Conservation (phyloP, 2,113 vertebrate species). For the Erythrolamprus reginae region DNA sequence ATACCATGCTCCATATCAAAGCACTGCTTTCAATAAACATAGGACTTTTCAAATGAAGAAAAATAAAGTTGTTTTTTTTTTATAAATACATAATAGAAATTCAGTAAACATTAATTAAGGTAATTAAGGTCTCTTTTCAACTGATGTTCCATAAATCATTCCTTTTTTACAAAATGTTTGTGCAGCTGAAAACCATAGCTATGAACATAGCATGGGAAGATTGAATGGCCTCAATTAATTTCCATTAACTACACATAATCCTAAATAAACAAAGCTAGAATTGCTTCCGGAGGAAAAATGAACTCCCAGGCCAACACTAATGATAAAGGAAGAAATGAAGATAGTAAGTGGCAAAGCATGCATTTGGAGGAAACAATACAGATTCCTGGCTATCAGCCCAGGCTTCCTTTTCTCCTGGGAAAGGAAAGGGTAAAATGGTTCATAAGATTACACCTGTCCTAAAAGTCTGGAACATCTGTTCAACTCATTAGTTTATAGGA, state of each 20-base stretch:
- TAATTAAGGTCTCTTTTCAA: neutral
- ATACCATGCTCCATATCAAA: neutral
- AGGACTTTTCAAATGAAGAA: neutral
- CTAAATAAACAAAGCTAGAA: constrained; percentile 20
- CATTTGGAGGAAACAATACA: constrained; percentile 29
- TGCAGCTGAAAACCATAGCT: neutral
- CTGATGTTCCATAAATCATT: neutral
- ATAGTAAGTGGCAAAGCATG: constrained; percentile 19
- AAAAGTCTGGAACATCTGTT: constrained; percentile 49
- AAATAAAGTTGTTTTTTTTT: neutral
- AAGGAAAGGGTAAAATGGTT: constrained; percentile 4
- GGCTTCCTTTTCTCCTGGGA: constrained; percentile 30
- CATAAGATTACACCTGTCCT: constrained; percentile 48
- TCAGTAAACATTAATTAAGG: neutral
- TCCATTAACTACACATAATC: neutral
- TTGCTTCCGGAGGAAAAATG: constrained; percentile 10
- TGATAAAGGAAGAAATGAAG: constrained; percentile 16
- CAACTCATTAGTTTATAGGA: constrained; percentile 32
- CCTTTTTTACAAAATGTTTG: neutral
- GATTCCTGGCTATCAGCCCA: constrained; percentile 34
- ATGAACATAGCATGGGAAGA: neutral
- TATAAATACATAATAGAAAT: neutral
- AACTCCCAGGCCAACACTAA: neutral
- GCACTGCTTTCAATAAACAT: neutral
- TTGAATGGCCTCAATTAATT: neutral